A percentile compares a stretch with the other conserved stretches of the same genome.
Conservation (phyloP, 2,113 vertebrate species). For the Hiodon alosoides region DNA sequence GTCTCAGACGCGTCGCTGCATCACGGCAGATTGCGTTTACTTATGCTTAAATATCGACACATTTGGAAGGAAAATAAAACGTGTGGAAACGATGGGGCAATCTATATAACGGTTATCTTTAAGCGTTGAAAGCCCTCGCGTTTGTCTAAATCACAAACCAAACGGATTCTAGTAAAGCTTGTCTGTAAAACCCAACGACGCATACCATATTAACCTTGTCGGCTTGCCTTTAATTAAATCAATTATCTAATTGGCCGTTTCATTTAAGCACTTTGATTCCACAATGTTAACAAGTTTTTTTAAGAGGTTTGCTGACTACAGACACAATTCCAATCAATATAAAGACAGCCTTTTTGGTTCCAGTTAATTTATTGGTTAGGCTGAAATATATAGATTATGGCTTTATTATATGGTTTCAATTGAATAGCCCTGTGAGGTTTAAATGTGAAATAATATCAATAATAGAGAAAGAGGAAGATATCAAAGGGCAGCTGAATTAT, state of each 20-base stretch:
- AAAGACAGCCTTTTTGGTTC: slow-evolving; percentile 66
- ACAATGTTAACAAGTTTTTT: slow-evolving; percentile 60
- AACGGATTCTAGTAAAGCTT: slow-evolving; percentile 27
- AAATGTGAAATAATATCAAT: slow-evolving; percentile 18
- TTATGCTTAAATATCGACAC: slow-evolving; percentile 1
- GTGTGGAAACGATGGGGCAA: background rate
- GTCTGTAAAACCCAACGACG: slow-evolving; percentile 52
- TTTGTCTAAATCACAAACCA: background rate
- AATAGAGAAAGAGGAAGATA: slow-evolving; percentile 16
- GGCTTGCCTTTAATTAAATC: slow-evolving; percentile 82
- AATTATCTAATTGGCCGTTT: slow-evolving; percentile 83
- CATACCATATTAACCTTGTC: slow-evolving; percentile 68
- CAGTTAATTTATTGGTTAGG: slow-evolving; percentile 79
- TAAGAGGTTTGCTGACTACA: slow-evolving; percentile 58
- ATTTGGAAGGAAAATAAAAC: background rate
- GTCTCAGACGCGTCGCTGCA: slow-evolving; percentile 7
- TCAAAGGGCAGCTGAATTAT: background rate
- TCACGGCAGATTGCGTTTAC: slow-evolving; percentile 1
- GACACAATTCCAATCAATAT: slow-evolving; percentile 68
- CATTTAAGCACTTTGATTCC: slow-evolving; percentile 73
- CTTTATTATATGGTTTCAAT: slow-evolving; percentile 47
- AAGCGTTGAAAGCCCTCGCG: slow-evolving; percentile 1
- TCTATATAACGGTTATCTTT: background rate
- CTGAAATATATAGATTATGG: slow-evolving; percentile 71
- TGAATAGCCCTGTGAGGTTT: slow-evolving; percentile 6